These are phyloP conservation scores for Puntigrus tetrazona DNA, from an alignment of 2,113 vertebrate genomes.

Conservation along the genomic window DNA sequence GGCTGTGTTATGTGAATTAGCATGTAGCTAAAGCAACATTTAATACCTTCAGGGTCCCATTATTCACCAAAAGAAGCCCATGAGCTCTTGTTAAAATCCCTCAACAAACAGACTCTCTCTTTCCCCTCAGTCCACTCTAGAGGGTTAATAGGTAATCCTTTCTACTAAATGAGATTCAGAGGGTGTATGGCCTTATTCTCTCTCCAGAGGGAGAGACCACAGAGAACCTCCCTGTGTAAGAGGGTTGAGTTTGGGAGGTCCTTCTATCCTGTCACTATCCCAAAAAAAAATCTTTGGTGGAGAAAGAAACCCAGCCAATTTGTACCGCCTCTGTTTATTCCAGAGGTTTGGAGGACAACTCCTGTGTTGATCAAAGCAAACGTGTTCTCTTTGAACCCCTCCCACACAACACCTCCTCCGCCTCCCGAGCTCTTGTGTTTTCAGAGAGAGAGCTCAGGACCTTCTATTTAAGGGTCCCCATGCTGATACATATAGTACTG, in stretches of 20 bases:
- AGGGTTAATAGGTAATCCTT: slow-evolving; percentile 73
- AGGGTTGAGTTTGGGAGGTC: slow-evolving; percentile 40
- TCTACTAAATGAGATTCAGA: slow-evolving; percentile 71
- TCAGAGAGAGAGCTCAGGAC: slow-evolving; percentile 62
- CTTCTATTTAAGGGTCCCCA: slow-evolving; percentile 70
- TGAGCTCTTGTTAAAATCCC: slow-evolving; percentile 44
- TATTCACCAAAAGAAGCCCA: slow-evolving; percentile 25
- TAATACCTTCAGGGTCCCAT: slow-evolving; percentile 27
- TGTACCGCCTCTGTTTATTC: slow-evolving; percentile 8
- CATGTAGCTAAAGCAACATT: slow-evolving; percentile 34
- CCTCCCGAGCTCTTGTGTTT: slow-evolving; percentile 56
- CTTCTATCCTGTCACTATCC: background rate
- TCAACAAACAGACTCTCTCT: slow-evolving; percentile 49
- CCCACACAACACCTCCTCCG: slow-evolving; percentile 54
- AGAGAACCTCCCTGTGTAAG: slow-evolving; percentile 67
- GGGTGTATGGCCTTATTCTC: slow-evolving; percentile 59
- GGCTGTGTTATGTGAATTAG: slow-evolving; percentile 4
- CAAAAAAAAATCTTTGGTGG: slow-evolving; percentile 40
- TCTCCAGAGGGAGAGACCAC: slow-evolving; percentile 67
- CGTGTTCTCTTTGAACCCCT: slow-evolving; percentile 47
- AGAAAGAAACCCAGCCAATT: slow-evolving; percentile 62
- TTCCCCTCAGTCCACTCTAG: slow-evolving; percentile 14
- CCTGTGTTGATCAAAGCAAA: slow-evolving; percentile 47
- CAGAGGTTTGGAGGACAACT: slow-evolving; percentile 35
- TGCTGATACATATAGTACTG: slow-evolving; percentile 73